Percentiles rank a stretch among this genome's conserved stretches.
These are phyloP conservation scores for Asteroscopus sphinx DNA, from an alignment of 2,888 invertebrate genomes.

Conservation along the genomic window DNA sequence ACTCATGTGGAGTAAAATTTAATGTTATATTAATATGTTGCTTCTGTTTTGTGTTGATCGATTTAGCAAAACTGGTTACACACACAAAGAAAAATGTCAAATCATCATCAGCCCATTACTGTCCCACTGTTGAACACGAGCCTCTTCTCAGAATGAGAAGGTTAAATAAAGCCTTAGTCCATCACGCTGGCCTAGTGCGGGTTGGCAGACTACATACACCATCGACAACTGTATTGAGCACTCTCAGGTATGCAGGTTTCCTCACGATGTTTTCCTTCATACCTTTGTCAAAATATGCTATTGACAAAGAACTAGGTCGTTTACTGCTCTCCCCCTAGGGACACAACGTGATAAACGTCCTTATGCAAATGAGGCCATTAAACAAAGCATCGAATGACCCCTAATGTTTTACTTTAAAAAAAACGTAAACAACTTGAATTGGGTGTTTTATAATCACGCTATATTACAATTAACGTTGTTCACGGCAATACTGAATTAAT, in stretches of 20 bases:
- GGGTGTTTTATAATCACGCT: slow-evolving; percentile 79
- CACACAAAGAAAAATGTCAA: no score
- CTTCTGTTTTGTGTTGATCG: not conserved
- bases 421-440: slow-evolving; percentile 67
- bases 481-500: slow-evolving; percentile 74
- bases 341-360: slow-evolving; percentile 54
- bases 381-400: slow-evolving; percentile 57
- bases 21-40: not conserved
- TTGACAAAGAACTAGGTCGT: slow-evolving; percentile 49
- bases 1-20: slow-evolving; percentile 3
- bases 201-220: no score
- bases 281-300: slow-evolving; percentile 30
- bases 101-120: no score
- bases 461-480: slow-evolving; percentile 77
- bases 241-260: no score
- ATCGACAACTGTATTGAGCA: no score
- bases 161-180: no score
- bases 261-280: no score
- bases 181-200: no score
- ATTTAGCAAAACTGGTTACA: not conserved
- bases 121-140: no score
- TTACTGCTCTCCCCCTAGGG: slow-evolving; percentile 35
- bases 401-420: slow-evolving; percentile 62
- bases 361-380: slow-evolving; percentile 62
- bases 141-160: no score